Conservation (phyloP, 30 jellyfish, hydroid and myxozoan species). For the Haliclystus octoradiatus region DNA sequence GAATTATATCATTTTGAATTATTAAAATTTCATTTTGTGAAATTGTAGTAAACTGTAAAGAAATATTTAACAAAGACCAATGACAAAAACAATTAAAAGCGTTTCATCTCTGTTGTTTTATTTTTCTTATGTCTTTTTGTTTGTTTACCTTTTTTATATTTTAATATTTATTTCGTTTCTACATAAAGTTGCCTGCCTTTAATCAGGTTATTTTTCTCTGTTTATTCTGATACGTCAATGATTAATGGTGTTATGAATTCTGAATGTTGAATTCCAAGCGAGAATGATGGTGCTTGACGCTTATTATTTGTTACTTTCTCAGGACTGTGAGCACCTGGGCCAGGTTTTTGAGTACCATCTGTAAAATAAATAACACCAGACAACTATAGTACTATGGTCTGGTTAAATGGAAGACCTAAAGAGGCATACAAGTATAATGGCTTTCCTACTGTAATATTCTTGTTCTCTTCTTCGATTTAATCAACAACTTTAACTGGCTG, state of each 20-base stretch:
- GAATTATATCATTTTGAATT: too few species aligned
- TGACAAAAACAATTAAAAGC: too few species aligned
- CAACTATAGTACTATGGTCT: too few species aligned
- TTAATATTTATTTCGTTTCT: background rate
- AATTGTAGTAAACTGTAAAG: background rate
- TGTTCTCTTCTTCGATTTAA: too few species aligned
- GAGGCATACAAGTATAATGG: too few species aligned
- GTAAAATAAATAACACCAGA: background rate
- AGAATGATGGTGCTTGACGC: constrained; percentile 93
- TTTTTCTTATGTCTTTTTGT: background rate
- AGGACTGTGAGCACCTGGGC: constrained; percentile 99
- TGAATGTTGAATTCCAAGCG: constrained; percentile 97
- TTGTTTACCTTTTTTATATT: background rate
- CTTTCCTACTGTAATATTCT: too few species aligned
- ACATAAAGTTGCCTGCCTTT: too few species aligned
- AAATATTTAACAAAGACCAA: background rate
- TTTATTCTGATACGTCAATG: constrained; percentile 76
- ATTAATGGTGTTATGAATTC: constrained; percentile 93
- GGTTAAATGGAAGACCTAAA: too few species aligned
- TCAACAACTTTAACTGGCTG: too few species aligned
- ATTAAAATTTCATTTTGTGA: too few species aligned
- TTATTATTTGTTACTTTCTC: constrained; percentile 66
- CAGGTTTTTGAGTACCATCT: constrained; percentile 98
- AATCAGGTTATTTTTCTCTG: background rate
- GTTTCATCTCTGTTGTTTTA: background rate